A percentile compares a stretch with the other conserved stretches of the same genome.
These are phyloP conservation scores for Myotis brandtii DNA, from an alignment of 2,113 vertebrate species.

Conservation along the genomic window DNA sequence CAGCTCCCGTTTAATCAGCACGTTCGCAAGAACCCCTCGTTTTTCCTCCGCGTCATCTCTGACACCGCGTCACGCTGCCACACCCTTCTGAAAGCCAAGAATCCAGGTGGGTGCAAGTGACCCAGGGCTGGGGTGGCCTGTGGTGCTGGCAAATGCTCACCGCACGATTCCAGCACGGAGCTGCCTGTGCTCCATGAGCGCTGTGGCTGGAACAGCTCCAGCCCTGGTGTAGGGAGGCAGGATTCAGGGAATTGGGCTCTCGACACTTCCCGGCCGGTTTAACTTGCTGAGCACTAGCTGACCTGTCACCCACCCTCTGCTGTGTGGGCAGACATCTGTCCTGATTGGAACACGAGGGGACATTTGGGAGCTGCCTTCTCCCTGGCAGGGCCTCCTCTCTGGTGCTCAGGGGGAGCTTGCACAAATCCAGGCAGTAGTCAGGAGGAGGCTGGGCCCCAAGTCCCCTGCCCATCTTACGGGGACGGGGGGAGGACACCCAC, in stretches of 20 bases:
- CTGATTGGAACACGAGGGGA: neutral
- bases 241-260: neutral
- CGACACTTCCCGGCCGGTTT: rapidly evolving
- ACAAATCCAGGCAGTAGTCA: neutral
- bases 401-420: neutral
- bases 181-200: neutral
- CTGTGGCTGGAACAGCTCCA: neutral
- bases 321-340: rapidly evolving
- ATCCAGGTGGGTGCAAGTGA: slow-evolving; percentile 85
- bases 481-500: neutral
- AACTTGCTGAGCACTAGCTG: neutral
- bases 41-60: slow-evolving; percentile 91
- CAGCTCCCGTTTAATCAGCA: slow-evolving; percentile 92
- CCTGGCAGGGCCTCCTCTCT: neutral
- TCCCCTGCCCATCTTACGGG: neutral
- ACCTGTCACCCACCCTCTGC: neutral
- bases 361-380: neutral
- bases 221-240: neutral
- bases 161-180: rapidly evolving
- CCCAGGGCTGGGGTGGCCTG: rapidly evolving
- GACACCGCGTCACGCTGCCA: slow-evolving; percentile 86
- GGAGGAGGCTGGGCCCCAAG: neutral
- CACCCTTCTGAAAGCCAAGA: slow-evolving; percentile 86
- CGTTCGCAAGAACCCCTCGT: slow-evolving; percentile 89
- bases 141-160: neutral